phyloP scores from a whole-genome alignment of 2,797 vertebrate species.

The Scolopax bukidnonensis region DNA sequence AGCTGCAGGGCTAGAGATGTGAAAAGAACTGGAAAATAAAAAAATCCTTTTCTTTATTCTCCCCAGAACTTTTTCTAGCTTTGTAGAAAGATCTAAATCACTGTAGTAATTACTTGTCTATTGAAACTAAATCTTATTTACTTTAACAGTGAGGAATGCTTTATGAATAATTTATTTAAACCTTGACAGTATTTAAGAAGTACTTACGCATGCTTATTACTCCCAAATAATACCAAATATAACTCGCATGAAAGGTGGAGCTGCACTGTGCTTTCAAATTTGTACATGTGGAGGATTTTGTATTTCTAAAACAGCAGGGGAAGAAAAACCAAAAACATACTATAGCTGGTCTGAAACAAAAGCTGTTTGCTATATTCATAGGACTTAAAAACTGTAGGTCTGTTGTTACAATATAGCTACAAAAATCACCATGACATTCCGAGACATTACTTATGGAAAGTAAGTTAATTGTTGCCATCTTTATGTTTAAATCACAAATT shows the following conservation, averaged over 20 bases:
- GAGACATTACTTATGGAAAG: background rate
- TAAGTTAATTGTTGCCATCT: background rate
- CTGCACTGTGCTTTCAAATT: background rate
- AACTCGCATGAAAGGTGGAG: background rate
- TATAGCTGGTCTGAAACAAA: background rate
- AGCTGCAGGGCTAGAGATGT: background rate
- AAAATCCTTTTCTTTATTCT: background rate
- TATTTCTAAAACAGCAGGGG: background rate
- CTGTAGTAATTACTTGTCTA: background rate
- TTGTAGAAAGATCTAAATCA: background rate
- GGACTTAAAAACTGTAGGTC: background rate
- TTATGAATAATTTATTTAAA: constrained; percentile 26
- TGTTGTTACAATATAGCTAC: background rate
- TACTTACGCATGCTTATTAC: background rate
- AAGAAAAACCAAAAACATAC: background rate
- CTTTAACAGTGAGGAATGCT: background rate
- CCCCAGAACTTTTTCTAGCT: background rate
- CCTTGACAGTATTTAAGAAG: background rate
- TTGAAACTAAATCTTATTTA: background rate
- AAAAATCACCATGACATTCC: accelerated
- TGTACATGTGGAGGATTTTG: background rate
- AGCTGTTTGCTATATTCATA: background rate
- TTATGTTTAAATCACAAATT: background rate
- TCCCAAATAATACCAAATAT: background rate
- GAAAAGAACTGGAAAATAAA: background rate